These are phyloP conservation scores for Callipepla californica DNA, from an alignment of 2,113 vertebrate genomes.

Conservation along the genomic window DNA sequence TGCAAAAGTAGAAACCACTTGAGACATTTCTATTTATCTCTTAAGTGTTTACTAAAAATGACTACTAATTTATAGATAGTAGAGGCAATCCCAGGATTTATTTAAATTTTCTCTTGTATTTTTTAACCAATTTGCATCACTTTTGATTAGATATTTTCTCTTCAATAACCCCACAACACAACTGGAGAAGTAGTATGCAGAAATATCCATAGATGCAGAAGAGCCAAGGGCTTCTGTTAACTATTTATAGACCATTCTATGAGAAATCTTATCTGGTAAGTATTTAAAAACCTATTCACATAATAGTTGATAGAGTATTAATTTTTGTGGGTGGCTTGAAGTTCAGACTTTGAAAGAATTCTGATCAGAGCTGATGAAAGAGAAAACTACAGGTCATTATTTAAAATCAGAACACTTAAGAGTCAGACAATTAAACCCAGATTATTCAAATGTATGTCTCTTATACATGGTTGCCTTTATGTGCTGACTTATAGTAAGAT, in stretches of 20 bases:
- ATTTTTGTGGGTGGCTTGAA: constrained; percentile 2
- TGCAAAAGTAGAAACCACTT: constrained; percentile 11
- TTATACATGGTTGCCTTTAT: not conserved
- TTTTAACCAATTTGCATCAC: constrained; percentile 68
- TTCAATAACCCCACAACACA: constrained; percentile 64
- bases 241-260: constrained; percentile 70
- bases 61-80: constrained; percentile 57
- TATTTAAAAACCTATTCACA: constrained; percentile 64
- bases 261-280: constrained; percentile 54
- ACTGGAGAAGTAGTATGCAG: constrained; percentile 64
- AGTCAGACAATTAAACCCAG: not conserved
- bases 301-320: constrained; percentile 28
- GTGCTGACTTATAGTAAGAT: not conserved
- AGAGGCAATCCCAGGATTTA: constrained; percentile 64
- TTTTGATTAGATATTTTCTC: constrained; percentile 76
- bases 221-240: constrained; percentile 67
- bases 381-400: not conserved
- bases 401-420: not conserved
- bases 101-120: constrained; percentile 74
- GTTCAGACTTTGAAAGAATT: not conserved
- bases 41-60: constrained; percentile 52
- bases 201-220: constrained; percentile 72
- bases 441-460: not conserved
- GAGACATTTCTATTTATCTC: constrained; percentile 63
- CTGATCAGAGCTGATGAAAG: not conserved